These are phyloP conservation scores for Formica selysi DNA, from an alignment of 1,140 invertebrate species.

Conservation along the genomic window DNA sequence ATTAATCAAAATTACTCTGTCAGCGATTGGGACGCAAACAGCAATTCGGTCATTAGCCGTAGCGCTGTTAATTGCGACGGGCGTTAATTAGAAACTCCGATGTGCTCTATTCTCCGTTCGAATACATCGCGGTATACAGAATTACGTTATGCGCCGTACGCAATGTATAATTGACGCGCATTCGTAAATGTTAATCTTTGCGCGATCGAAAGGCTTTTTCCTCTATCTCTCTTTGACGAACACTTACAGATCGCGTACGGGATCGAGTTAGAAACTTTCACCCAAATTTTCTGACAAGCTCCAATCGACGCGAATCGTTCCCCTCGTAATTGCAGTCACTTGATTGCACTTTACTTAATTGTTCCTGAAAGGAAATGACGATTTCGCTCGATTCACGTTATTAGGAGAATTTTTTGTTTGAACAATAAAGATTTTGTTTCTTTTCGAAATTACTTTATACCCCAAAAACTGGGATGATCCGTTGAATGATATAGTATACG, in stretches of 20 bases:
- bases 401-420: not conserved
- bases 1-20: constrained; percentile 69
- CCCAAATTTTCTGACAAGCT: constrained; percentile 21
- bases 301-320: constrained; percentile 5
- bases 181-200: constrained; percentile 33
- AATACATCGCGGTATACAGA: constrained; percentile 52
- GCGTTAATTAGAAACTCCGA: constrained; percentile 64
- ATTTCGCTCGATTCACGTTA: constrained; percentile 10
- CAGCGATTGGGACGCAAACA: constrained; percentile 63
- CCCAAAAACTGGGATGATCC: not conserved
- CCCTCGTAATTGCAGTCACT: constrained; percentile 3
- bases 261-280: constrained; percentile 17
- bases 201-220: not conserved
- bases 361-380: not conserved
- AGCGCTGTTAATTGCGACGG: constrained; percentile 62
- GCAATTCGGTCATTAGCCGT: constrained; percentile 63
- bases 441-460: not conserved
- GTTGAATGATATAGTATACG: not conserved
- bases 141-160: constrained; percentile 24
- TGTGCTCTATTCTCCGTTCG: constrained; percentile 48
- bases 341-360: constrained; percentile 28
- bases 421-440: not conserved
- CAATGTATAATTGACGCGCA: constrained; percentile 1
- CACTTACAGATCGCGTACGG: too few species aligned
- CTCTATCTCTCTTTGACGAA: not conserved